phyloP scores from a whole-genome alignment of 2,888 invertebrate genomes.

The Helicoverpa assulta region DNA sequence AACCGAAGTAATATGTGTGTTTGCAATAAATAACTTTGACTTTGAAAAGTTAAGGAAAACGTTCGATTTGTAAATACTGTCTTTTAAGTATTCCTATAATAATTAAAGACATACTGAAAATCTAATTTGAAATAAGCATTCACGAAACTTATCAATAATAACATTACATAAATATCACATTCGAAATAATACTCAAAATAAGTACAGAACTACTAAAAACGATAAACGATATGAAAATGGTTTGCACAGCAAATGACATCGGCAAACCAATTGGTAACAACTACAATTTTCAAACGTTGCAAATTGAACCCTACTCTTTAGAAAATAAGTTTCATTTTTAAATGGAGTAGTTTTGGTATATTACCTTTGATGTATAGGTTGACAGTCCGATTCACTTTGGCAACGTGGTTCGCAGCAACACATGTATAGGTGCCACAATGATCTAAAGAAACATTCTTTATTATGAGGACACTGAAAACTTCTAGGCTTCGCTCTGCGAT shows the following conservation, averaged over 20 bases:
- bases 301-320: not conserved
- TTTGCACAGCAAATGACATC: not conserved
- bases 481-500: constrained; percentile 92
- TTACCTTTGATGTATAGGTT: constrained; percentile 94
- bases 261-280: not conserved
- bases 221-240: too few species aligned
- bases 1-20: too few species aligned
- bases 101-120: not conserved
- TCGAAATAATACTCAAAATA: not conserved
- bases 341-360: not conserved
- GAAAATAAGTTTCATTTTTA: not conserved
- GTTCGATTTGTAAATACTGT: not conserved
- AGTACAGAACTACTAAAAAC: not conserved
- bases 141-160: not conserved
- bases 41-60: too few species aligned
- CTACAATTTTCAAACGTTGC: not conserved
- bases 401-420: constrained; percentile 93
- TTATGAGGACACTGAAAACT: constrained; percentile 93
- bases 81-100: too few species aligned
- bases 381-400: constrained; percentile 92
- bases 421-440: constrained; percentile 94
- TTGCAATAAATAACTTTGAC: too few species aligned
- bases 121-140: not conserved
- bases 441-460: constrained; percentile 93
- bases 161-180: not conserved